phyloP scores from a whole-genome alignment of 2,888 invertebrate genomes.

The Nomada flava region DNA sequence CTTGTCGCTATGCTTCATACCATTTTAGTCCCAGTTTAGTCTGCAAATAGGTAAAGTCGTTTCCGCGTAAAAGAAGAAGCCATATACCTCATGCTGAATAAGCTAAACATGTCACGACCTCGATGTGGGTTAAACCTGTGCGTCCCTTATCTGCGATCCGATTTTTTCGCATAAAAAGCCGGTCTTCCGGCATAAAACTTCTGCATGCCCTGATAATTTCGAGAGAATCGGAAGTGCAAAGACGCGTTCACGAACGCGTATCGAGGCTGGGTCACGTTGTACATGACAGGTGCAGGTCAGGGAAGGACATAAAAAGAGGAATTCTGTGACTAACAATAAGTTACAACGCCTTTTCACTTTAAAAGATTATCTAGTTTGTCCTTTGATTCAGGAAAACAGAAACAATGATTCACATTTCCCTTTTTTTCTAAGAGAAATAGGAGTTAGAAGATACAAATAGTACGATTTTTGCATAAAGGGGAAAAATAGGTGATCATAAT shows the following conservation, averaged over 20 bases:
- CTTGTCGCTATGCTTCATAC: neutral
- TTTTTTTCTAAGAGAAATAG: no score
- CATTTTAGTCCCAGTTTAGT: neutral
- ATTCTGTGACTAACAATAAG: neutral
- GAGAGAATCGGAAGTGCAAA: constrained; percentile 36
- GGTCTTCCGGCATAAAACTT: constrained; percentile 29
- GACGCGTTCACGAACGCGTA: constrained; percentile 12
- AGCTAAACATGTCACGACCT: constrained; percentile 61
- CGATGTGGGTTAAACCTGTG: constrained; percentile 62
- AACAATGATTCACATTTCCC: no score
- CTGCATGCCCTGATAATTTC: constrained; percentile 49
- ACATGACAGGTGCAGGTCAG: neutral
- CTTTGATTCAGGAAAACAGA: neutral
- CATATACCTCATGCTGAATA: constrained; percentile 55
- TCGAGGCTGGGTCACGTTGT: neutral
- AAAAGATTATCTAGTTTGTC: neutral
- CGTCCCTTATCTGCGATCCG: constrained; percentile 61
- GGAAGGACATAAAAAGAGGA: neutral
- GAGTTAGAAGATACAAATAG: no score
- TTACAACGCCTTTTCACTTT: neutral
- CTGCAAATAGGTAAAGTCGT: neutral
- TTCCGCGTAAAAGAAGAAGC: constrained; percentile 47
- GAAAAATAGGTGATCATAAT: no score
- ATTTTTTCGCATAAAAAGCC: constrained; percentile 57
- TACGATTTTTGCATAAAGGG: no score